Evolutionary conservation across 2,113 vertebrate species (phyloP), one percentile per base, ranked within the genome.

Genomic region (Lampris megalopsis): DNA sequence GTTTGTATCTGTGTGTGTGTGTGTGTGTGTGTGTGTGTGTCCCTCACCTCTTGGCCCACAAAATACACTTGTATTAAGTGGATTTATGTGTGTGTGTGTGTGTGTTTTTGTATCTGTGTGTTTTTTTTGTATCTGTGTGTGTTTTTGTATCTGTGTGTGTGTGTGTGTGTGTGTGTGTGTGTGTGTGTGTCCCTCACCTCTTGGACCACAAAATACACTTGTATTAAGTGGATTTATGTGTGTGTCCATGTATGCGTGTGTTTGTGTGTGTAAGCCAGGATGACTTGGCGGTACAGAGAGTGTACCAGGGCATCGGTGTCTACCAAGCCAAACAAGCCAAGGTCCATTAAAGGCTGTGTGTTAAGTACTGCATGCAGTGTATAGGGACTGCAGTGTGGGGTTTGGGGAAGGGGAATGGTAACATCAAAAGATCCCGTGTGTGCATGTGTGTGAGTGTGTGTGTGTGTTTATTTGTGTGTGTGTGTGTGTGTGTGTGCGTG

Each of bases 291-390:
- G 45, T 68, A 76, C 11, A 24, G 47, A n/a, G 63, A 77, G 65
- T 54, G 57, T 75, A 47, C 52, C 35, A 2, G 5, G 48, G 56
- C 41, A 61, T 63, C 52, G n/a, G 35, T 43, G 37, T 9, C 72
- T 35, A 80, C 63, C 48, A 85, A 80, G 53, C 77, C 59, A 83
- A 85, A 86, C 69, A 76, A 47, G 73, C 65, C 13, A 41, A 70
- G 68, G 1, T 66, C 43, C 52, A 63, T 68, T 38, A 66, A 77
- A 36, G 56, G 4, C 4, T 13, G 43, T 58, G 6, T 58, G 36
- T 35, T 36, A 58, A 58, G 56, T 36, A 58, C 56, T 58, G 68
- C 65, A 65, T 59, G 67, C 63, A 58, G 58, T 47, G 9, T 71
- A 73, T 74, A 35, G 47, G 58, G 52, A 67, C 59, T 61, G 60